Base-by-base conservation (phyloP, 2,888 invertebrate genomes). In the Epinotia brunnichana region DNA sequence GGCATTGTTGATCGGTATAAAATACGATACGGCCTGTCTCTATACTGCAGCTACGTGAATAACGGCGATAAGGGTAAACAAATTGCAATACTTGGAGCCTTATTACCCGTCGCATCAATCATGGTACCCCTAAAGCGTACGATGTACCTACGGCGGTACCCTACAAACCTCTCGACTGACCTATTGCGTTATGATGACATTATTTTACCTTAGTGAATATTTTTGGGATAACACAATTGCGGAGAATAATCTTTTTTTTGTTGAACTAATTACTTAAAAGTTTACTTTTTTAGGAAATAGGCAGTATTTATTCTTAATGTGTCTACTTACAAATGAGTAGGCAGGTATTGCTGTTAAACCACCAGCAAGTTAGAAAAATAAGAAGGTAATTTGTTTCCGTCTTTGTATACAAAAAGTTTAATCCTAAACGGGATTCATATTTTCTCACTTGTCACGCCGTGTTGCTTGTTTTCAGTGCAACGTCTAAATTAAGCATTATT, bases 51-150 rank as follows among this genome's bases (percentile, higher is more conserved):
- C 68, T 69, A 73, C 68, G 72, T 68, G 72, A 87, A 88, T 88
- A 87, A 86, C 87, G 86, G 85, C 90, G 88, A 89, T 90, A 88
- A 91, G 90, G 90, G 91, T 89, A 92, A 92, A 92, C 92, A 93
- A 92, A 92, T 93, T 92, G 92, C 90, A 89, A 90, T 90, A 87
- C 91, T 92, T 90, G 89, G 87, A 84, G 86, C 85, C 89, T 92
- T 92, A 92, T 91, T 92, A 91, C 89, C 87, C 89, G 90, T 90
- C 92, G 88, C 91, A 92, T 92, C 91, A 89, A 92, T 92, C 92
- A 92, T 90, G 85, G 85, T 85, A 83, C 90, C 89, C 89, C 85
- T 82, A 82, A 84, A 87, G 87, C 87, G 84, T 87, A 85, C 84
- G 84, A 87, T 88, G 64, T 61, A 53, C 53, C n/a, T 21, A 21